Evolutionary conservation across 2,797 vertebrate species (phyloP), one percentile per base, ranked within the genome.

Genomic region (Phalloptychus januarius): DNA sequence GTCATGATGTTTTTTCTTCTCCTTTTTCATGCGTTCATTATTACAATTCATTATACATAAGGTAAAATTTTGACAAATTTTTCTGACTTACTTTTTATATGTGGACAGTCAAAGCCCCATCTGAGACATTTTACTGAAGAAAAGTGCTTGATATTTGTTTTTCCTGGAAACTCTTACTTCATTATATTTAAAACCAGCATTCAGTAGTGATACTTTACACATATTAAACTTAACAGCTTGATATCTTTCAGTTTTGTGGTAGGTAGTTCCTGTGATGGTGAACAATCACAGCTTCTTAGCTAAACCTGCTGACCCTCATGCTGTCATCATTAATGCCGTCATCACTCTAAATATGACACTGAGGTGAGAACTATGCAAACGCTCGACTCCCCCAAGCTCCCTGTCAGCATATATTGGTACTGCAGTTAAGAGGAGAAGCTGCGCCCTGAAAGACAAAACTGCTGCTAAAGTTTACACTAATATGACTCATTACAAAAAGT

Each of bases 261-360:
- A 69, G 70, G 40, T 31, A 69, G 77, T 61, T 11, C 45, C 76
- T 28, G 48, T 75, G 8, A 36, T 61, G 46, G 71, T 38, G 42
- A 81, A 91, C 84, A 83, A 50, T 67, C 46, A 69, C 76, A 20
- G 81, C 77, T 79, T 58, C 11, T 36, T 12, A 6, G 33, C 75
- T 80, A 50, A 88, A 83, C 76, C 77, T 77, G 78, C 83, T 81
- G 86, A 88, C 79, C 85, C 78, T 71, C 75, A 72, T 71, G 23
- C 87, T 81, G 74, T n/a, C 82, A 42, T 83, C 75, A 83, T 82
- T 83, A 52, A 75, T 86, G 81, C 72, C 6, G 54, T 79, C 78
- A 80, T 45, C 58, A 15, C 87, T 87, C 77, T 84, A 46, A 71
- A 85, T 91, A 88, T 79, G 84, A 77, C 86, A 86, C 15, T 1